These are phyloP conservation scores for Momotus momota DNA, from an alignment of 2,797 vertebrate species.

Conservation along the genomic window DNA sequence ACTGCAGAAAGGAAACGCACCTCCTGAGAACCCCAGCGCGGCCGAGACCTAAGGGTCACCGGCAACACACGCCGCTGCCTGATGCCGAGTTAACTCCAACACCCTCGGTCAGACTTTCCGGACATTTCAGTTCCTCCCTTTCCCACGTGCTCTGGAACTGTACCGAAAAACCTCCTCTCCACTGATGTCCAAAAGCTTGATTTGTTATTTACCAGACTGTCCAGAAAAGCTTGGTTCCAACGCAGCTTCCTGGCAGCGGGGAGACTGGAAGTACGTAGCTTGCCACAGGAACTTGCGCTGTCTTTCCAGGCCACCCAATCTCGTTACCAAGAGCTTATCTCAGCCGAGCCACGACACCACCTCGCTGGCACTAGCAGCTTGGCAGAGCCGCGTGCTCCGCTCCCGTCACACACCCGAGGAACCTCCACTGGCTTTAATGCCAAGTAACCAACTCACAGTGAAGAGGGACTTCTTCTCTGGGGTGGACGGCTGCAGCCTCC, in stretches of 20 bases:
- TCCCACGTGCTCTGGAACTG: neutral
- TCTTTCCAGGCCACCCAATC: neutral
- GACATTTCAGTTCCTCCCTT: neutral
- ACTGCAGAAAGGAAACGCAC: slow-evolving; percentile 76
- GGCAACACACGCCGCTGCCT: accelerated
- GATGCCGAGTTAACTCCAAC: neutral
- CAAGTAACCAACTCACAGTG: slow-evolving; percentile 81
- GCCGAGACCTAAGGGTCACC: neutral
- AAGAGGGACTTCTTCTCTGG: slow-evolving; percentile 96
- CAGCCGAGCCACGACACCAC: neutral
- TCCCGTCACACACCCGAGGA: accelerated
- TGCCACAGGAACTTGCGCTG: neutral
- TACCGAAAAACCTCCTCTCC: neutral
- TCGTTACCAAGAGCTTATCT: neutral
- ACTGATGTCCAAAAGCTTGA: neutral
- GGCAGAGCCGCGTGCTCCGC: neutral
- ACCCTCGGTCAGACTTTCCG: neutral
- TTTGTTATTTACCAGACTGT: neutral
- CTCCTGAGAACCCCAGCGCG: accelerated
- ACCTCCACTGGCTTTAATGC: neutral
- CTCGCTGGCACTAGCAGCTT: accelerated
- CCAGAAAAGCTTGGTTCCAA: neutral
- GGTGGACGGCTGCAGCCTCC: slow-evolving; percentile 92
- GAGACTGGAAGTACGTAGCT: neutral
- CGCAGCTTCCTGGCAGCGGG: neutral